Conservation (phyloP, 2,888 invertebrate genomes). For the Nomada fucata region DNA sequence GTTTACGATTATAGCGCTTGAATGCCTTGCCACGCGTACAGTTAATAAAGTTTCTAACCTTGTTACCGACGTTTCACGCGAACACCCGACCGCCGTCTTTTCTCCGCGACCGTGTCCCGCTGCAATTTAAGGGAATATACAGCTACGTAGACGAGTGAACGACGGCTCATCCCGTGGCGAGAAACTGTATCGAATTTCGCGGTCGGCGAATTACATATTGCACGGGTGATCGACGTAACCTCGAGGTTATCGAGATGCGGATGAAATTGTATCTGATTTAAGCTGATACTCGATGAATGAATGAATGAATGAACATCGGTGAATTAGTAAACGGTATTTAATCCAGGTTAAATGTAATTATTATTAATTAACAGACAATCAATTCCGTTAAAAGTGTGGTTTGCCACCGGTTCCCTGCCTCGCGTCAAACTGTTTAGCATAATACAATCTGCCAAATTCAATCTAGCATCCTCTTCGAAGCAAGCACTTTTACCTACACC, state of each 20-base stretch:
- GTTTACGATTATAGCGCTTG: slow-evolving; percentile 72
- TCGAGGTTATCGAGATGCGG: slow-evolving; percentile 10
- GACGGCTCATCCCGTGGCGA: neutral
- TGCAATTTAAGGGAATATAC: slow-evolving; percentile 10
- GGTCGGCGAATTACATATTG: neutral
- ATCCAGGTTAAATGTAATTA: neutral
- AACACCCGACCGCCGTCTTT: slow-evolving; percentile 1
- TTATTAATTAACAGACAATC: neutral
- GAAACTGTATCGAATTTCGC: slow-evolving; percentile 14
- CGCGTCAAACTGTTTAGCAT: neutral
- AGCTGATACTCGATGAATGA: neutral
- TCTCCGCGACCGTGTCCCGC: slow-evolving; percentile 11
- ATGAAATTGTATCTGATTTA: neutral
- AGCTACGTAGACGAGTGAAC: neutral
- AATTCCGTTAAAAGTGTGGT: neutral
- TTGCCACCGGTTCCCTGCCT: no score
- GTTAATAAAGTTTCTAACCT: slow-evolving; percentile 63
- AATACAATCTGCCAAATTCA: no score
- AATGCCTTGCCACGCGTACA: slow-evolving; percentile 29
- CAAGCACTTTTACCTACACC: neutral
- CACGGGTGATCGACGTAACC: neutral
- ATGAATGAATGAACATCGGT: neutral
- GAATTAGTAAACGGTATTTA: neutral
- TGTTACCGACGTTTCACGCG: neutral
- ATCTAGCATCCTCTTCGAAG: no score